Evolutionary conservation across 2,797 vertebrate genomes (phyloP).

Genomic region (Pipistrellus pygmaeus): DNA sequence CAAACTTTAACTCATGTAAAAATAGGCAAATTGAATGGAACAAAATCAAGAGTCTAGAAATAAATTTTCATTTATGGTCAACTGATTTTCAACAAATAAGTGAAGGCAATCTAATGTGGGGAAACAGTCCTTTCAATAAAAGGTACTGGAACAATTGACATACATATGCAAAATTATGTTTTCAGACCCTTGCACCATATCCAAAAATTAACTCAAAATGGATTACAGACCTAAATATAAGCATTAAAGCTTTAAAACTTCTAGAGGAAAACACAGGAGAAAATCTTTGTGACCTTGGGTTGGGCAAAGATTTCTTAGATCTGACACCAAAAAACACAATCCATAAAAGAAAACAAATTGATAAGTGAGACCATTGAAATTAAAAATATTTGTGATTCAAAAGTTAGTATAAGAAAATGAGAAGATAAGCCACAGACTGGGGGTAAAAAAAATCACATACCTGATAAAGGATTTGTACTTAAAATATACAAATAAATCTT

Average conservation of each 20-base stretch:
- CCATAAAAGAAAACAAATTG: background rate
- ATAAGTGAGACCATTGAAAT: background rate
- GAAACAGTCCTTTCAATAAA: background rate
- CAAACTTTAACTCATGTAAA: background rate
- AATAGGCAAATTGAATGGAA: background rate
- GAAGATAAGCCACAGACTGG: background rate
- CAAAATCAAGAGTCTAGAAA: slow-evolving; percentile 16
- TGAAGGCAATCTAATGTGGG: background rate
- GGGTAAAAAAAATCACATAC: background rate
- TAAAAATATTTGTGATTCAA: slow-evolving; percentile 11
- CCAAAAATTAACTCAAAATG: slow-evolving; percentile 30
- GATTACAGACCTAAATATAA: background rate
- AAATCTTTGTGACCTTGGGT: background rate
- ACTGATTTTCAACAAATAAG: slow-evolving; percentile 28
- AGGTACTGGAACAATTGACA: background rate
- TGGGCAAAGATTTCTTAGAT: slow-evolving; percentile 26
- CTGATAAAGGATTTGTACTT: slow-evolving; percentile 1
- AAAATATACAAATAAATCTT: slow-evolving; percentile 22
- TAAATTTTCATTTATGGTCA: slow-evolving; percentile 16
- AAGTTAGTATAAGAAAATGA: slow-evolving; percentile 5
- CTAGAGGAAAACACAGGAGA: background rate
- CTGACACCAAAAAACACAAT: background rate
- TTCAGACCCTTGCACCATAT: background rate
- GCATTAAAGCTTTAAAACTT: background rate
- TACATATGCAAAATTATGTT: background rate